Base-by-base conservation (phyloP, 1,140 invertebrate genomes). In the Patella vulgata region DNA sequence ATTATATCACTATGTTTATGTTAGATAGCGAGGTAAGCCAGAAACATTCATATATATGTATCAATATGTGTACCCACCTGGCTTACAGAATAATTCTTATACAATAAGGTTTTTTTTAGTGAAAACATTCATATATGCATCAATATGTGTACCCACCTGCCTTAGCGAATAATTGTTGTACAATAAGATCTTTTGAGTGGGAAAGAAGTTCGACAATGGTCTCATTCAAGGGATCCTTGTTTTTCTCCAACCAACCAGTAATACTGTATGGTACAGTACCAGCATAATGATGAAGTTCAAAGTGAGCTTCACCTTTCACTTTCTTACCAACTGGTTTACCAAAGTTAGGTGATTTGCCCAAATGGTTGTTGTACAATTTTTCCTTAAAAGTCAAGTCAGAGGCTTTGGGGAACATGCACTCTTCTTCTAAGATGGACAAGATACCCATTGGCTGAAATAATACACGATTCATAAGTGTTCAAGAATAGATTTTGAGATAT, bases 361-460 rank as follows among this genome's bases (percentile, higher is more conserved):
- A n/a, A n/a, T n/a, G n/a, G n/a, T n/a, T n/a, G n/a, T n/a, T 86
- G 91, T 91, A 85, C 97, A 99, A 88, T 87, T 98, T 99, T 81
- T 97, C 95, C 84, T 94, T 75, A 86, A 98, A 97, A 80, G 96
- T 97, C 87, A 92, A 92, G 84, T 99, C 97, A 73, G 95, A 96
- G 81, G 97, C 97, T 89, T 99, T 99, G 78, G 97, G 97, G 91
- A 99, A 98, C 94, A 99, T 98, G 93, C 95, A n/a, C n/a, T n/a
- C n/a, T n/a, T n/a, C n/a, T n/a, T n/a, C n/a, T n/a, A n/a, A n/a
- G n/a, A n/a, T n/a, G n/a, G n/a, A n/a, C n/a, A n/a, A n/a, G n/a
- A n/a, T n/a, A n/a, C n/a, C n/a, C n/a, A n/a, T n/a, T n/a, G 97
- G 88, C 99, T 96, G 92, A 56, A 67, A 73, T 99, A 97, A 88